These are phyloP conservation scores for Pseudochaenichthys georgianus DNA, from an alignment of 2,797 vertebrate species.

Conservation along the genomic window DNA sequence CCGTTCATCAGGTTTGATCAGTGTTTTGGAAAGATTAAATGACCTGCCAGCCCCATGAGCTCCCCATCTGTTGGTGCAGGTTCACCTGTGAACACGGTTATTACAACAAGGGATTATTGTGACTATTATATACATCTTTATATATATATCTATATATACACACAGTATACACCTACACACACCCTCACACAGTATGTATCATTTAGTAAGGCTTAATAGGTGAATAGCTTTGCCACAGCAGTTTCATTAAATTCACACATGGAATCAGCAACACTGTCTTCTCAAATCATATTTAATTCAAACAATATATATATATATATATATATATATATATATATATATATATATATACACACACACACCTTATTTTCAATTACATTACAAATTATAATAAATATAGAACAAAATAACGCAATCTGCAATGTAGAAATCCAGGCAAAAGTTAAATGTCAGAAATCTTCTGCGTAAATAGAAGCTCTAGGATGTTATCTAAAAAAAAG, in stretches of 20 bases:
- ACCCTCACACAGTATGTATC: no score
- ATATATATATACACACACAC: neutral
- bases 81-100: slow-evolving; percentile 15
- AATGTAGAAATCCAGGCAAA: slow-evolving; percentile 14
- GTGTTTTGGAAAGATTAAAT: slow-evolving; percentile 61
- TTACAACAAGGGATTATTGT: slow-evolving; percentile 13
- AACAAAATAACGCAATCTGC: slow-evolving; percentile 3
- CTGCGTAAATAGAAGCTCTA: slow-evolving; percentile 30
- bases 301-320: slow-evolving; percentile 10
- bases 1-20: slow-evolving; percentile 55
- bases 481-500: slow-evolving; percentile 50
- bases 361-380: neutral
- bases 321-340: neutral
- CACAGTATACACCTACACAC: no score
- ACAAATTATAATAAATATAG: slow-evolving; percentile 17
- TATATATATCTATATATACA: no score
- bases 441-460: slow-evolving; percentile 32
- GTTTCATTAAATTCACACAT: slow-evolving; percentile 22
- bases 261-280: slow-evolving; percentile 5
- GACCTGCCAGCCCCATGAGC: slow-evolving; percentile 55
- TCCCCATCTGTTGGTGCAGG: slow-evolving; percentile 34
- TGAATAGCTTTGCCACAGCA: neutral
- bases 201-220: neutral
- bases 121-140: neutral
- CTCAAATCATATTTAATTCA: slow-evolving; percentile 36